Conservation (phyloP, 2,113 vertebrate genomes). For the Octodon degus region DNA sequence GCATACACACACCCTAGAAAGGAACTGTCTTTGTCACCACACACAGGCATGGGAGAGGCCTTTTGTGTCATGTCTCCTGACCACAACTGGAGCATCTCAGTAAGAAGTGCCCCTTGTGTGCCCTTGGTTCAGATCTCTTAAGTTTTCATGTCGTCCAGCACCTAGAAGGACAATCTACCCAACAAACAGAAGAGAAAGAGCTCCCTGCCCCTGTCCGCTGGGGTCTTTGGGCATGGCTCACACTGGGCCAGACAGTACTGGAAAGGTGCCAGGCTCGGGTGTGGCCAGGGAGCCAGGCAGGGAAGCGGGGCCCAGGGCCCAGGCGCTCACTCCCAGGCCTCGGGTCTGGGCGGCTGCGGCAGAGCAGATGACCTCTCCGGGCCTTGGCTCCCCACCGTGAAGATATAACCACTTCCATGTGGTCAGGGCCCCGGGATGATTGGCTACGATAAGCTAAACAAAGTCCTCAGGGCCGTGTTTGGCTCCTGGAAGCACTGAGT, state of each 20-base stretch:
- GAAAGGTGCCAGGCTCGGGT: rapidly evolving
- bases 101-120: rapidly evolving
- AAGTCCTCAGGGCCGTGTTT: not conserved
- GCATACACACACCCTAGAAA: not conserved
- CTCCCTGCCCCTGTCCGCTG: rapidly evolving
- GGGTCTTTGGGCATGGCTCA: rapidly evolving
- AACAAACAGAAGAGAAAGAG: not conserved
- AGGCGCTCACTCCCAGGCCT: rapidly evolving
- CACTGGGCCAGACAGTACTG: rapidly evolving
- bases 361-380: not conserved
- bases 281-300: rapidly evolving
- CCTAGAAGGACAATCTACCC: not conserved
- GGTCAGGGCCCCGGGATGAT: not conserved
- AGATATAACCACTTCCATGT: rapidly evolving
- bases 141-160: rapidly evolving
- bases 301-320: not conserved
- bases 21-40: rapidly evolving
- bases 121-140: not conserved
- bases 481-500: not conserved
- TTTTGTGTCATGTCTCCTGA: rapidly evolving
- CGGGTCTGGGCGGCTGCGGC: not conserved
- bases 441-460: not conserved
- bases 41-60: rapidly evolving
- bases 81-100: rapidly evolving
- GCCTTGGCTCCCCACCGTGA: not conserved